A percentile compares a stretch with the other conserved stretches of the same genome.
phyloP scores from a whole-genome alignment of 2,113 vertebrate species.

The Pygoscelis antarcticus region DNA sequence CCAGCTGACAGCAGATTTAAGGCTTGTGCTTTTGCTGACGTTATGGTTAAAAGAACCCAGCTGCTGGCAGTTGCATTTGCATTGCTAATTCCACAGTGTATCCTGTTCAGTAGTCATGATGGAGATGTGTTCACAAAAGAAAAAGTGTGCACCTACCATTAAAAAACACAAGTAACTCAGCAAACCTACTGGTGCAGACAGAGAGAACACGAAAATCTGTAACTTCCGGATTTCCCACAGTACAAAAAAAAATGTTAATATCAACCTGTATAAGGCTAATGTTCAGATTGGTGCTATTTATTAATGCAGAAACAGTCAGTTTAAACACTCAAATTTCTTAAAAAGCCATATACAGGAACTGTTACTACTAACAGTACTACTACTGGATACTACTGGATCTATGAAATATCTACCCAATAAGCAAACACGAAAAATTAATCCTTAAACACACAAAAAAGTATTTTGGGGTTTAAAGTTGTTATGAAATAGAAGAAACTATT shows the following conservation, averaged over 20 bases:
- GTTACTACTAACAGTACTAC: background rate
- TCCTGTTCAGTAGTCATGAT: background rate
- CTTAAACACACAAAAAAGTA: background rate
- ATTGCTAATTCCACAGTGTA: background rate
- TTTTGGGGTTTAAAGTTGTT: background rate
- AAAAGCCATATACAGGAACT: background rate
- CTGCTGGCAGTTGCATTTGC: background rate
- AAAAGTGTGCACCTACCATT: background rate
- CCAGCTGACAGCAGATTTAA: background rate
- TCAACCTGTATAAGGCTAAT: background rate
- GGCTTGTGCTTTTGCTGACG: background rate
- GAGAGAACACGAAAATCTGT: background rate
- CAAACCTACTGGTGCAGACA: background rate
- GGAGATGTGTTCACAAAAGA: background rate
- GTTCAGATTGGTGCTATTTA: background rate
- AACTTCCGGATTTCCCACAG: background rate
- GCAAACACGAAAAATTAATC: background rate
- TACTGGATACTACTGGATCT: background rate
- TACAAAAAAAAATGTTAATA: background rate
- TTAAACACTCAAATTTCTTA: constrained; percentile 39
- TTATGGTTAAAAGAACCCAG: background rate
- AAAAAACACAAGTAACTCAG: background rate
- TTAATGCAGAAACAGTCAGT: constrained; percentile 33
- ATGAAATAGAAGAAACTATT: background rate
- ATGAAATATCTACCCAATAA: background rate